Evolutionary conservation across 2,888 invertebrate species (phyloP), one percentile per base, ranked within the genome.

Genomic region (Zeuzera pyrina): DNA sequence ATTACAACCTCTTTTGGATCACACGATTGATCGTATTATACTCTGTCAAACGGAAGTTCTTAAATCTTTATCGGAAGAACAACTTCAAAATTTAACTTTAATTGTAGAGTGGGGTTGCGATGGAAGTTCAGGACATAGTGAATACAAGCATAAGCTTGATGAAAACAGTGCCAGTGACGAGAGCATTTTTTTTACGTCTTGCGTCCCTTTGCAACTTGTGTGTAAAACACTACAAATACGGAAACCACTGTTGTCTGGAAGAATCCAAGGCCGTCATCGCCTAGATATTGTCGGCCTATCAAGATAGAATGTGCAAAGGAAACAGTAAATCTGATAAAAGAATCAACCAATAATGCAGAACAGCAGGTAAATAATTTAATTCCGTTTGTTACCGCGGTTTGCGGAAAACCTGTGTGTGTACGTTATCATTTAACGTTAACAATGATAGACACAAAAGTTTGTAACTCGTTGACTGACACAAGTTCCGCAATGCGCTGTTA

Each of bases 361-460:
- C 12, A 35, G 16, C 30, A 24, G 14, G 21, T 24, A 11, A 30
- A 30, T 16, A 21, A 23, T 13, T 11, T 30, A 4, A 16, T 26
- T 7, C 15, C 14, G 23, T 14, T 27, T 12, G 31, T 16, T 15
- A 19, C 32, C 21, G 26, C 12, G 23, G 28, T 37, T 24, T 8
- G 34, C 16, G 33, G 35, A 30, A 34, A 33, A 35, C 12, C 19
- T 29, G 21, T 40, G 5, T 12, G 23, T 16, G 29, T 46, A 29
- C 28, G 12, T 23, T 36, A 47, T 30, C 34, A 36, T 21, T 33
- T 44, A 28, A 22, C 41, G 12, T 43, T 49, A 26, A 30, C 43
- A 4, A 49, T 49, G 36, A 30, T 52, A 10, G 42, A 49, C 27
- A 43, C 43, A n/a, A 54, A 49, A 39, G 43, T 52, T 5, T 38